Evolutionary conservation across 2,888 invertebrate genomes (phyloP), one percentile per base, ranked within the genome.

Genomic region (Erpobdella octoculata): DNA sequence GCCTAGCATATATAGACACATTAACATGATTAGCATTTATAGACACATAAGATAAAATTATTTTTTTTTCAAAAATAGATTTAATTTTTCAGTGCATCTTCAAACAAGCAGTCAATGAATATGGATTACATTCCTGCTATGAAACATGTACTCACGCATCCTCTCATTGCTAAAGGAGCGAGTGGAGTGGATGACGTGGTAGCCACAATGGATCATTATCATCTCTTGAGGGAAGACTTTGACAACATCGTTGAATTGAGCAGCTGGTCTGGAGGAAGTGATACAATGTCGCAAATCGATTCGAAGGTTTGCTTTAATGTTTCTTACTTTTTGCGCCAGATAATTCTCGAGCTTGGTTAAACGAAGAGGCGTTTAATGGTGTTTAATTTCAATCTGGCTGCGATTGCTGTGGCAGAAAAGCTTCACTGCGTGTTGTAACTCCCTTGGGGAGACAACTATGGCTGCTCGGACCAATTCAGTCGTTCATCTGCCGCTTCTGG

Each of bases 201-300:
- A 61, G 85, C 86, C 5, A 87, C 90, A 18, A 88, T 96, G 85
- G 89, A 90, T 79, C 85, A 88, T 6, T 98, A 99, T 83, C 89
- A 90, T 80, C 86, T 98, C 72, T 82, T 92, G 70, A 87, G 92
- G 73, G 96, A 97, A 79, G 98, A 99, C 82, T 85, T 95, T 78
- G 95, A 96, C 75, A 90, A 90, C 15, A 85, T 98, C 35, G 85
- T 89, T 12, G 97, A 98, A 80, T 81, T 97, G 37, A 88, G 91
- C 0, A 82, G 88, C 46, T 97, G 95, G 94, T 89, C 91, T 0
- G 78, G 78, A 71, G 88, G 77, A 48, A 59, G 70, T 18, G 90
- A 93, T 82, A 89, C 90, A 0, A 88, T 91, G 85, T 87, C 89
- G 66, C 83, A 87, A 73, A 86, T 98, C 33, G 80, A 79, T 38